Percentiles rank a stretch among this genome's conserved stretches.
These are phyloP conservation scores for Apus apus DNA, from an alignment of 2,113 vertebrate genomes.

Conservation along the genomic window DNA sequence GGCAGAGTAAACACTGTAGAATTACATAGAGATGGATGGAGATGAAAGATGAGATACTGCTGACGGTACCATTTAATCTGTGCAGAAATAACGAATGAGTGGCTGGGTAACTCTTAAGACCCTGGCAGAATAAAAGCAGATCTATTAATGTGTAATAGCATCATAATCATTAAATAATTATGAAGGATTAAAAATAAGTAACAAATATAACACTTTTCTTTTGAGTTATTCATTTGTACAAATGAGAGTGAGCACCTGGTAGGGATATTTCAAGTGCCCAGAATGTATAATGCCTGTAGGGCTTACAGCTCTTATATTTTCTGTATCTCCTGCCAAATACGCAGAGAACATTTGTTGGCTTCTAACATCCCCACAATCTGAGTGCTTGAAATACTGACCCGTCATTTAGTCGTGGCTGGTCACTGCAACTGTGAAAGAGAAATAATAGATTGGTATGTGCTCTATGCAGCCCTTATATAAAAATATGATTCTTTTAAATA, in stretches of 20 bases:
- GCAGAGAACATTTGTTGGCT: not conserved
- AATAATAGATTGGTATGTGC: not conserved
- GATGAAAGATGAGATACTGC: not conserved
- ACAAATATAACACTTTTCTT: not conserved
- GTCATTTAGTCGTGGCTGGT: not conserved
- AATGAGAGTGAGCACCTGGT: constrained; percentile 30
- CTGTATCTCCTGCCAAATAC: constrained; percentile 1
- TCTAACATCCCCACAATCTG: not conserved
- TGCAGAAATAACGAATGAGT: not conserved
- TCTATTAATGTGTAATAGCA: constrained; percentile 17
- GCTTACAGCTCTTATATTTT: not conserved
- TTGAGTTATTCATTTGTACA: constrained; percentile 5
- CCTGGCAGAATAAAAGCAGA: not conserved
- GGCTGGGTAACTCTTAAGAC: not conserved
- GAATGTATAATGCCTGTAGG: not conserved
- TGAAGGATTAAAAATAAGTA: not conserved
- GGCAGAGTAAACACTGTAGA: not conserved
- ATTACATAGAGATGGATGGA: not conserved
- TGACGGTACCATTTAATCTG: not conserved
- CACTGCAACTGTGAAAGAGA: not conserved
- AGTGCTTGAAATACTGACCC: not conserved
- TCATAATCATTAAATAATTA: constrained; percentile 16
- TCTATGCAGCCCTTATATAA: not conserved
- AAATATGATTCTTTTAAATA: not conserved
- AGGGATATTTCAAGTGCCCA: not conserved